Evolutionary conservation across 2,888 invertebrate species (phyloP), one percentile per base, ranked within the genome.

Genomic region (Urechis unicinctus): DNA sequence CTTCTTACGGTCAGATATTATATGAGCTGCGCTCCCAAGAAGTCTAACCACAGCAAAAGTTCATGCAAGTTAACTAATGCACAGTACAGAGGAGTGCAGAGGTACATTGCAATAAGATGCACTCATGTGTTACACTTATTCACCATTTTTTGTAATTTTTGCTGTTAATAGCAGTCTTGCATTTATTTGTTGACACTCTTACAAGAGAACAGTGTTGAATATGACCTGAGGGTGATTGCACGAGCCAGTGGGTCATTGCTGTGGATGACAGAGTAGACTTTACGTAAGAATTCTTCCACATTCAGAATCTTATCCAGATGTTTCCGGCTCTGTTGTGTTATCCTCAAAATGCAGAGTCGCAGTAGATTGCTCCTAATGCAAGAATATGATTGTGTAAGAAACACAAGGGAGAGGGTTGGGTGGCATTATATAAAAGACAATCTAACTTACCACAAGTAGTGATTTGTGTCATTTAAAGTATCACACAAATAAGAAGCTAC

Each of bases 201-300:
- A n/a, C n/a, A n/a, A n/a, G n/a, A n/a, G n/a, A n/a, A n/a, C n/a
- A n/a, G n/a, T n/a, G n/a, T 25, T 45, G 1, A 45, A 21, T 22
- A n/a, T 36, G 9, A 78, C 79, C 78, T 83, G 9, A 97, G 79
- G 0, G 94, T 91, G 9, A 96, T 80, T 0, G 95, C 91, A 68
- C 96, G 83, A 0, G 96, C 96, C 5, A 95, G 75, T 0, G 96
- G 94, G 80, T 97, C 97, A 76, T 97, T 97, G 5, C 95, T 93
- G 78, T 96, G 93, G 67, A 92, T 88, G 0, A 97, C 97, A 77
- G 90, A 89, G 70, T 89, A 93, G 28, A 97, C 87, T 66, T 94
- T 82, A 48, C 90, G 83, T 3, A 95, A 85, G 79, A 91, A 90
- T 78, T 96, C 95, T 69, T 96, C 95, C 0, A 95, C 89, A 74